phyloP scores from a whole-genome alignment of 2,888 invertebrate genomes.

The Poecilobothrus nobilitatus region DNA sequence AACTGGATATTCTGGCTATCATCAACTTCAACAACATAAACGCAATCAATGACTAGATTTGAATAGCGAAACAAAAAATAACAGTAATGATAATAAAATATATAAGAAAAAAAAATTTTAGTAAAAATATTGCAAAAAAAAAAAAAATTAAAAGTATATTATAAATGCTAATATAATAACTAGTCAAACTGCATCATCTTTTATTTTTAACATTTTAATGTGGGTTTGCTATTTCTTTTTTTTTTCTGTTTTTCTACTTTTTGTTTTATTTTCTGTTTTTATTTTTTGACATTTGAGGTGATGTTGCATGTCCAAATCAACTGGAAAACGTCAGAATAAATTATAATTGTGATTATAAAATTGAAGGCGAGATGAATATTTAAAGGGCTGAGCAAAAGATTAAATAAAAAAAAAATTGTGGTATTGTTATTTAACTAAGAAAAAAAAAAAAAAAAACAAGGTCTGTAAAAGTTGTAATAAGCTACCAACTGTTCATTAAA shows the following conservation, averaged over 20 bases:
- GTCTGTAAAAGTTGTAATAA: no score
- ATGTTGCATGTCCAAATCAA: constrained; percentile 1
- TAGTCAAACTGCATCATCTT: neutral
- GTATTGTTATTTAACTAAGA: no score
- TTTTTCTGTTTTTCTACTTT: no score
- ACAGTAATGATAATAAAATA: neutral
- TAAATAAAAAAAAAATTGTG: neutral
- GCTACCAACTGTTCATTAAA: no score
- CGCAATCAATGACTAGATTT: neutral
- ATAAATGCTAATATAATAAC: neutral
- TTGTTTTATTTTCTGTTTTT: neutral
- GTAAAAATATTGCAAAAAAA: neutral
- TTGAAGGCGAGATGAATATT: neutral
- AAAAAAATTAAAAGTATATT: neutral
- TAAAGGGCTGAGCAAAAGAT: neutral
- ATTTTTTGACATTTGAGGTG: neutral
- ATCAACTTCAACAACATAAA: neutral
- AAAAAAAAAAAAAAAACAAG: no score
- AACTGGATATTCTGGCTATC: neutral
- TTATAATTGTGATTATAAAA: neutral
- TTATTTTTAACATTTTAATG: neutral
- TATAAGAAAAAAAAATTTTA: neutral
- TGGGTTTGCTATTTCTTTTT: no score
- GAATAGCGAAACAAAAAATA: neutral
- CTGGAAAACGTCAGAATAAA: neutral